Base-by-base conservation (phyloP, 2,113 vertebrate species). In the Anser cygnoides region DNA sequence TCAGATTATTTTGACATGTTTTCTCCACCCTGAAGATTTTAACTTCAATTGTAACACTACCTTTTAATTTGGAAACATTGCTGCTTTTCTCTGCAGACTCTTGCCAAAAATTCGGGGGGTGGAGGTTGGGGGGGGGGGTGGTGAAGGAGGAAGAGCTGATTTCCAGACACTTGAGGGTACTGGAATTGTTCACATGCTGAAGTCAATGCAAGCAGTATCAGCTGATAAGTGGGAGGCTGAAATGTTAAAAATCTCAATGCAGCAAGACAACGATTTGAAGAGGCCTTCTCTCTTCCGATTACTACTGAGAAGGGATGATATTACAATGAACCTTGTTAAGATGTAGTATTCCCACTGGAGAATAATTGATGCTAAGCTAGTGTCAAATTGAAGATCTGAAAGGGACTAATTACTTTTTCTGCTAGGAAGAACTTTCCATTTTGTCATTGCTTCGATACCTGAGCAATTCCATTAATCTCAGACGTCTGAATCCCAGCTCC, bases 321-420 rank as follows among this genome's bases (percentile, higher is more conserved):
- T 85, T 95, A 92, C 77, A 89, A 43, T 80, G 74, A 94, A 87
- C 74, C 71, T 82, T 59, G 71, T 93, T 93, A 87, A 95, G 76
- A 84, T 12, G 62, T 66, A 96, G 82, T 94, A 95, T 91, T 95
- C 87, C 70, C 95, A 93, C 70, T 74, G 87, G 89, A 94, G 77
- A 78, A 93, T 87, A 96, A 95, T 62, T 92, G 93, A 93, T 92
- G 84, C 61, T 87, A 95, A 84, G 15, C 52, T 94, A 49, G 70
- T 91, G 84, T 93, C 95, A 96, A 84, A 95, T 22, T 87, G 70
- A 87, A 93, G 49, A 87, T 35, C 62, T 95, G 96, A 95, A 93
- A 94, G 77, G 77, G 49, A 87, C 49, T 93, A 87, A 93, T 92
- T 87, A 87, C 13, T 4, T 95, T 86, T 93, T 74, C 86, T 96